phyloP scores from a whole-genome alignment of 1,140 invertebrate genomes.

The Scaptomyza montana region DNA sequence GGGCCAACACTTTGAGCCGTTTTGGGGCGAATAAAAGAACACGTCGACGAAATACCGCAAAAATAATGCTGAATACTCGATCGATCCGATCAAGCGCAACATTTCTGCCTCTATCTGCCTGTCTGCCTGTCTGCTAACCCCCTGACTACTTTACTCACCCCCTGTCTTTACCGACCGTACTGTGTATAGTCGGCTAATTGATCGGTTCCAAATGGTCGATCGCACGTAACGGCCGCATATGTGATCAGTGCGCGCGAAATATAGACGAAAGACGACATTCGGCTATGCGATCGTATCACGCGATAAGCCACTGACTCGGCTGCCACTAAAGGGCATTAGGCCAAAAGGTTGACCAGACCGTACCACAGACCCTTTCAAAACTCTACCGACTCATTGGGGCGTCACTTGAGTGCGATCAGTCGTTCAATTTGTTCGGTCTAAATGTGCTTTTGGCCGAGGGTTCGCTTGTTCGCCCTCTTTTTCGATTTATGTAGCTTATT shows the following conservation, averaged over 20 bases:
- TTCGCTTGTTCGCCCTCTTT: background rate
- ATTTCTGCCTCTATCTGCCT: slow-evolving; percentile 33
- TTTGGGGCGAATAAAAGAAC: slow-evolving; percentile 38
- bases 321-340: slow-evolving; percentile 52
- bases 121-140: background rate
- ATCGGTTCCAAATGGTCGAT: slow-evolving; percentile 79
- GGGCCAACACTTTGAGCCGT: slow-evolving; percentile 58
- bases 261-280: slow-evolving; percentile 70
- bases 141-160: background rate
- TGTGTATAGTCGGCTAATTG: slow-evolving; percentile 59
- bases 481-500: slow-evolving; percentile 29
- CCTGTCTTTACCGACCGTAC: background rate
- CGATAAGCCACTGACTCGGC: slow-evolving; percentile 62
- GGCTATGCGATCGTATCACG: slow-evolving; percentile 78
- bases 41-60: slow-evolving; percentile 41
- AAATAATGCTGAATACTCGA: slow-evolving; percentile 19
- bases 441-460: slow-evolving; percentile 15
- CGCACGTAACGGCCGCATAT: slow-evolving; percentile 66
- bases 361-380: slow-evolving; percentile 2
- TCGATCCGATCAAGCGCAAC: slow-evolving; percentile 54
- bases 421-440: slow-evolving; percentile 27
- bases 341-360: slow-evolving; percentile 35
- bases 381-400: slow-evolving; percentile 48
- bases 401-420: slow-evolving; percentile 41
- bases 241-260: slow-evolving; percentile 58